Evolutionary conservation across 2,888 invertebrate species (phyloP), one percentile per base, ranked within the genome.

Genomic region (Xylocampa areola): DNA sequence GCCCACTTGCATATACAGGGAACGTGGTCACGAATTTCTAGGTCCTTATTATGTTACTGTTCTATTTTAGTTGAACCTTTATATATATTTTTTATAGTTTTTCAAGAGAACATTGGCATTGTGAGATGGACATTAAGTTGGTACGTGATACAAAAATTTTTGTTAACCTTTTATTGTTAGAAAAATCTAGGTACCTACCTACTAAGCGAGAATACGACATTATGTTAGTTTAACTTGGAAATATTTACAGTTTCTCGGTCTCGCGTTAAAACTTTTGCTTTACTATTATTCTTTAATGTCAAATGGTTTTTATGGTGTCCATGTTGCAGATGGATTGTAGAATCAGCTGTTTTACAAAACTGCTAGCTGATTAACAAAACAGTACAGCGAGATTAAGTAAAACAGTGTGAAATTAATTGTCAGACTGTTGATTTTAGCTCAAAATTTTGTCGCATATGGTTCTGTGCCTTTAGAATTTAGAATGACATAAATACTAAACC

Each of bases 1-100:
- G 76, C 62, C 70, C 64, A 65, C 76, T 64, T 70, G 66, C 64
- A 66, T 73, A 59, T 52, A 74, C 68, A 72, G 50, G 60, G 72
- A 75, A 72, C 82, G 82, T 83, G 83, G 75, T 77, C 75, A 76
- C 54, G 74, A 68, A 71, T 73, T 41, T 44, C 55, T 69, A 49
- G 51, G 36, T 39, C 55, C 52, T 37, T 58, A 50, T 44, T 59
- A 48, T 47, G 50, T 53, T 49, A 63, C 48, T 47, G 59, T 49
- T 57, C 48, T 36, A 47, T 60, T 53, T 48, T 29, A 39, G 41
- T 60, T 39, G 25, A 51, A 48, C 23, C 19, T 49, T 59, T 60
- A 66, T 19, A 45, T 19, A 45, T 21, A 19, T 4, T 5, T 37
- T 43, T 54, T 54, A 30, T 47, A 53, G 47, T 60, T 43, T 60